A percentile compares a stretch with the other conserved stretches of the same genome.
These are phyloP conservation scores for Nematolebias whitei DNA, from an alignment of 2,113 vertebrate species.

Conservation along the genomic window DNA sequence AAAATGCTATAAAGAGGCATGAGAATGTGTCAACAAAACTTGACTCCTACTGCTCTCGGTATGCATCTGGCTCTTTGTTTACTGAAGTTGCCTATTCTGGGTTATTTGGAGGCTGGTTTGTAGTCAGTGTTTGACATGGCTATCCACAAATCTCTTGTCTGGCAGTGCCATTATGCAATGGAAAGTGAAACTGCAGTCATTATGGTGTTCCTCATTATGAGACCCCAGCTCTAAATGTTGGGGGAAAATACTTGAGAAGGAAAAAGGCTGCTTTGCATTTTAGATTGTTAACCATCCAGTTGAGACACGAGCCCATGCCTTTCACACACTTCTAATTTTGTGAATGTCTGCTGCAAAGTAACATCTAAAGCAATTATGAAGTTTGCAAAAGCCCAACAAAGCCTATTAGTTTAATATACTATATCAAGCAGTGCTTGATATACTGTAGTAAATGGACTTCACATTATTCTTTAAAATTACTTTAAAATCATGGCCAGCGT, in stretches of 20 bases:
- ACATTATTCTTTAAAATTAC: no score
- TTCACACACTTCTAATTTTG: conserved; percentile 33
- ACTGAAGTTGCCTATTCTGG: neutral
- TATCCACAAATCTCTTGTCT: conserved; percentile 7
- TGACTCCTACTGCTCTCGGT: conserved; percentile 2
- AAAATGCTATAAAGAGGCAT: conserved; percentile 33
- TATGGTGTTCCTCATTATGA: conserved; percentile 20
- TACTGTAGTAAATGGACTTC: no score
- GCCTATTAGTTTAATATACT: no score
- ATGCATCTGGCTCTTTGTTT: conserved; percentile 20
- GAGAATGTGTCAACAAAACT: conserved; percentile 21
- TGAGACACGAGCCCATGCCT: conserved; percentile 19
- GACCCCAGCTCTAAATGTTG: conserved; percentile 17
- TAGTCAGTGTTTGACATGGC: conserved; percentile 4
- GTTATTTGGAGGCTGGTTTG: conserved; percentile 1
- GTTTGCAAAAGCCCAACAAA: no score
- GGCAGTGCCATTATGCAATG: conserved; percentile 51
- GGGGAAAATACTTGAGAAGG: conserved; percentile 1
- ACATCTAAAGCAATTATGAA: neutral
- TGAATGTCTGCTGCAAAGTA: conserved; percentile 14
- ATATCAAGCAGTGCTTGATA: no score
- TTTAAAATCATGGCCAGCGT: no score
- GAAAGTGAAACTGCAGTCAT: conserved; percentile 35
- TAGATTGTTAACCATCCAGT: conserved; percentile 29
- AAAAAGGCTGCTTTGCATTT: conserved; percentile 20